Base-by-base conservation (phyloP, 2,797 vertebrate genomes). In the Salmo trutta region DNA sequence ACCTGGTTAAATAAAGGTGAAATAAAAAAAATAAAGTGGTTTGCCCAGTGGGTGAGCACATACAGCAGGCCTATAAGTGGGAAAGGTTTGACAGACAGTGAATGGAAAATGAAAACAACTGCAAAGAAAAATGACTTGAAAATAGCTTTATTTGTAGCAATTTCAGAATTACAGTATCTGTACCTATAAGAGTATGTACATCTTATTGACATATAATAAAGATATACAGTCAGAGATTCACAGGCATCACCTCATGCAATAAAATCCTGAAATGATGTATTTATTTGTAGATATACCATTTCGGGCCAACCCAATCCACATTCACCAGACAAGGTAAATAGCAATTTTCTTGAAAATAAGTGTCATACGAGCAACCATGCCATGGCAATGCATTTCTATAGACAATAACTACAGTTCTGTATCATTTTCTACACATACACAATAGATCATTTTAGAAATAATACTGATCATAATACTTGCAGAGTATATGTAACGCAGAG, bases 131-230 rank as follows among this genome's bases (percentile, higher is more conserved):
- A 62, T 36, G 54, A 74, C 73, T 64, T 56, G 1, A 75, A 52
- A 65, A 29, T 75, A 8, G 17, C 21, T 53, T 75, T 64, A 74
- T 74, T 74, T 41, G 73, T 15, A 41, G 54, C 70, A 74, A 64
- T 41, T 5, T 14, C 33, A 47, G 14, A 64, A 74, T 36, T 24
- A 62, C 27, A 36, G 72, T n/a, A 59, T 73, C 17, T 62, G 54
- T 15, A 74, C 36, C 73, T 62, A 24, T 33, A 21, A 70, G 36
- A 33, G 29, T 36, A 74, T 74, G 53, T 74, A 74, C 73, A 74
- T 52, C 73, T 24, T 64, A 41, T 15, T 21, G 56, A 64, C 52
- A 31, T 33, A 73, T 33, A 47, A 41, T 47, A 8, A 19, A 27
- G 62, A 47, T 70, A 41, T 33, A 47, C 12, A 70, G 19, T 73